Base-by-base conservation (phyloP, 1,140 invertebrate genomes). In the Chionoecetes opilio region DNA sequence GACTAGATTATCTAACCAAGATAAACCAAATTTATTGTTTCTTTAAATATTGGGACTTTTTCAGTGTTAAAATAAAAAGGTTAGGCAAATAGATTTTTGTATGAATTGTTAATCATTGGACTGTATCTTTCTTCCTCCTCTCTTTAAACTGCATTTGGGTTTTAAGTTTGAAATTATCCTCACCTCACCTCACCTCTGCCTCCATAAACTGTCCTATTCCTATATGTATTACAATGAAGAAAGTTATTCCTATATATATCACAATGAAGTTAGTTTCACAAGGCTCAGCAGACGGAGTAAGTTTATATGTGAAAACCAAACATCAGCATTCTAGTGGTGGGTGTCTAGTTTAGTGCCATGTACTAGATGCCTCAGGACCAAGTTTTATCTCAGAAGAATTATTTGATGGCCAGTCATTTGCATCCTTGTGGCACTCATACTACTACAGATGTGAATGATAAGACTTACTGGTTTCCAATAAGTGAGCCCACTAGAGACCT, bases 381-480 rank as follows among this genome's bases (percentile, higher is more conserved):
- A 17, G 34, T 91, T 0, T 21, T 34, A 29, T 75, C 53, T 91
- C 63, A 91, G 35, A 75, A 53, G 63, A 53, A 75, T 31, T 75
- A 31, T 91, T 91, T 32, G 32, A 75, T 91, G 32, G 31, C 26
- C 3, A 75, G 14, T 21, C 53, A 34, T 75, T 75, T 53, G 29
- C 3, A 91, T 21, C 35, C 38, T 29, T 37, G 46, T 63, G 53
- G 31, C 89, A 91, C 29, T 91, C 75, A 34, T 34, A 75, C 89
- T 91, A 34, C 46, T 34, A 6, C 75, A 91, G 31, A 63, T 91
- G 35, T 92, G 91, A 84, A n/a, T 86, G 92, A 32, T 35, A 82
- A 32, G 82, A 82, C 84, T 85, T 82, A 38, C 32, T 93, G 82
- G 32, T 91, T 91, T 63, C 34, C 46, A 91, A 53, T 32, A 17